phyloP scores from a whole-genome alignment of 2,888 invertebrate species.

The Sminthurides aquaticus region DNA sequence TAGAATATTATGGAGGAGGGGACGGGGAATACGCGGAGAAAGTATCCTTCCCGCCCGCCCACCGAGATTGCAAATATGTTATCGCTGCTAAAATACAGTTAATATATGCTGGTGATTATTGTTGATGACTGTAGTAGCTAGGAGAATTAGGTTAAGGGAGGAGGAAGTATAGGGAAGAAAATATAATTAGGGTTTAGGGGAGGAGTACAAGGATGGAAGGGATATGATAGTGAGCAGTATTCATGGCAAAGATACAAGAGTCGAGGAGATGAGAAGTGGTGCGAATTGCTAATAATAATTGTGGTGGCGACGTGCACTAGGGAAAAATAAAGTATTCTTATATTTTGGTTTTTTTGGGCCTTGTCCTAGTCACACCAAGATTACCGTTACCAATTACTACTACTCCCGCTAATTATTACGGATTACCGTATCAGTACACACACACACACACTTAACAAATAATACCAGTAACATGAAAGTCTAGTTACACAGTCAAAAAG shows the following conservation, averaged over 20 bases:
- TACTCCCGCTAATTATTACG: no score
- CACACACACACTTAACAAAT: no score
- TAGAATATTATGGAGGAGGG: background rate
- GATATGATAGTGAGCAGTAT: background rate
- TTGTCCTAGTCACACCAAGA: background rate
- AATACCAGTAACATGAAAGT: no score
- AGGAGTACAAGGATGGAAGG: no score
- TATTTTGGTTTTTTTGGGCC: background rate
- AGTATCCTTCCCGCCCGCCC: background rate
- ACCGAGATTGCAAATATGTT: background rate
- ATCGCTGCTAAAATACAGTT: background rate
- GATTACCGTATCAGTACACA: no score
- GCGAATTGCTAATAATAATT: background rate
- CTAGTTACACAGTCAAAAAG: background rate
- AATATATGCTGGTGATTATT: background rate
- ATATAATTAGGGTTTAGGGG: no score
- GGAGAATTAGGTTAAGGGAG: no score
- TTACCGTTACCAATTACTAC: no score
- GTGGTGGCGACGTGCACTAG: background rate
- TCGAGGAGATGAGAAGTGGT: no score
- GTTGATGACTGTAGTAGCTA: background rate
- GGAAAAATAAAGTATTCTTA: background rate
- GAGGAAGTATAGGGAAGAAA: no score
- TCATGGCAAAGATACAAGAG: no score
- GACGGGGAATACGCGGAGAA: background rate